Conservation (phyloP, 1,140 invertebrate species). For the Sycophaga agraensis region DNA sequence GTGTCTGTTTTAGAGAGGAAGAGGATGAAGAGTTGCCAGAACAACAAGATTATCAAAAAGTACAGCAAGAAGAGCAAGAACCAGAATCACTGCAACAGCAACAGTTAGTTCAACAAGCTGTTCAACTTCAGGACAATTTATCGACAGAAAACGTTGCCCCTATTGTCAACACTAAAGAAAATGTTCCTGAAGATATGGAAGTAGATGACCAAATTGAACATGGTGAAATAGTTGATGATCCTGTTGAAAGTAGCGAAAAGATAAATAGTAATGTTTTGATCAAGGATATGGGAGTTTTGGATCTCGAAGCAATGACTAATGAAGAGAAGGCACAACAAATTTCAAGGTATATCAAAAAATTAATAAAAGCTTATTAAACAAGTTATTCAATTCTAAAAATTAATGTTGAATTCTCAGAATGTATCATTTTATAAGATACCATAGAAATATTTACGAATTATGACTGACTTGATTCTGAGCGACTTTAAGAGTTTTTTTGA, state of each 20-base stretch:
- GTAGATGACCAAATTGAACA: conserved; percentile 13
- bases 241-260: neutral
- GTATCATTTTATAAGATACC: no score
- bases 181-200: neutral
- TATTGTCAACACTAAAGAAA: no score
- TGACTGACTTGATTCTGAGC: no score
- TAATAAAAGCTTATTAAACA: neutral
- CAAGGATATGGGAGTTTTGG: neutral
- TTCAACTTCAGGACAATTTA: neutral
- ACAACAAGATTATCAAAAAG: neutral
- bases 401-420: no score
- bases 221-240: conserved; percentile 1
- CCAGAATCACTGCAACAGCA: conserved; percentile 4
- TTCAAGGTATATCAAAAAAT: neutral
- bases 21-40: neutral
- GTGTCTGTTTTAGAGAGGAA: neutral
- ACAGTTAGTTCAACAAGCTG: neutral
- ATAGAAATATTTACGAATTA: neutral
- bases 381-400: no score
- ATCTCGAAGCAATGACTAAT: neutral
- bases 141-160: no score
- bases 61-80: neutral
- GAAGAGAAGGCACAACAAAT: neutral
- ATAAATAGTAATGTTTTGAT: neutral
- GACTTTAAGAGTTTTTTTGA: no score